Conservation (phyloP, 2,797 vertebrate species). For the Oryzias dopingdopingensis region DNA sequence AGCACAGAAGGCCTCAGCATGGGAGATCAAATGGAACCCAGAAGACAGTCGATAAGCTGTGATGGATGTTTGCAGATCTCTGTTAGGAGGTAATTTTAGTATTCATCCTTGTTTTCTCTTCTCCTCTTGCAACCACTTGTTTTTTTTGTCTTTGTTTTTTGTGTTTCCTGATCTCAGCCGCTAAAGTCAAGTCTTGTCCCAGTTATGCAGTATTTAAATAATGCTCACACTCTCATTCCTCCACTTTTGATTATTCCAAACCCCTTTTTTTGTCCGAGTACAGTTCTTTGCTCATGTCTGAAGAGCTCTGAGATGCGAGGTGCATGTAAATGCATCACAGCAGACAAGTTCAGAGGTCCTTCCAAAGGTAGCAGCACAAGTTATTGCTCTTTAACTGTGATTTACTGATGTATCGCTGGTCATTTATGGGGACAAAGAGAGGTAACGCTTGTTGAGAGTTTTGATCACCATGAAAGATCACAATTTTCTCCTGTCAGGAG, state of each 20-base stretch:
- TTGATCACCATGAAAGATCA: slow-evolving; percentile 54
- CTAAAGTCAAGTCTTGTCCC: background rate
- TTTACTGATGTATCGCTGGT: slow-evolving; percentile 39
- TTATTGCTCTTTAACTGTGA: slow-evolving; percentile 41
- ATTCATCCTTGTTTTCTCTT: slow-evolving; percentile 14
- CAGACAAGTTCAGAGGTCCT: slow-evolving; percentile 30
- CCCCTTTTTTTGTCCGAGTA: no score
- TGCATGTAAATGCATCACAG: slow-evolving; percentile 30
- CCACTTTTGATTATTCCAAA: no score
- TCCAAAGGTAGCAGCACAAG: slow-evolving; percentile 19
- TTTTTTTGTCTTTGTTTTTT: background rate
- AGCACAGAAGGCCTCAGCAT: background rate
- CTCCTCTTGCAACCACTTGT: background rate
- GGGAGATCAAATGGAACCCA: background rate
- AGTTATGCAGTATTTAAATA: no score
- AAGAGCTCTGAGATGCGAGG: slow-evolving; percentile 15
- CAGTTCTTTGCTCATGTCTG: slow-evolving; percentile 3
- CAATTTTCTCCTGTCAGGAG: slow-evolving; percentile 50
- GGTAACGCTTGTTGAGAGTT: slow-evolving; percentile 39
- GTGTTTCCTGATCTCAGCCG: slow-evolving; percentile 2
- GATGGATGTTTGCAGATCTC: slow-evolving; percentile 18
- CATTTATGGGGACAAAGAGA: slow-evolving; percentile 45
- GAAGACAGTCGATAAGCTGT: slow-evolving; percentile 11
- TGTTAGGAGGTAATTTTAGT: slow-evolving; percentile 14
- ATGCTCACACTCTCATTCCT: no score